Base-by-base conservation (phyloP, 2,888 invertebrate species). In the Drosophila ezoana region DNA sequence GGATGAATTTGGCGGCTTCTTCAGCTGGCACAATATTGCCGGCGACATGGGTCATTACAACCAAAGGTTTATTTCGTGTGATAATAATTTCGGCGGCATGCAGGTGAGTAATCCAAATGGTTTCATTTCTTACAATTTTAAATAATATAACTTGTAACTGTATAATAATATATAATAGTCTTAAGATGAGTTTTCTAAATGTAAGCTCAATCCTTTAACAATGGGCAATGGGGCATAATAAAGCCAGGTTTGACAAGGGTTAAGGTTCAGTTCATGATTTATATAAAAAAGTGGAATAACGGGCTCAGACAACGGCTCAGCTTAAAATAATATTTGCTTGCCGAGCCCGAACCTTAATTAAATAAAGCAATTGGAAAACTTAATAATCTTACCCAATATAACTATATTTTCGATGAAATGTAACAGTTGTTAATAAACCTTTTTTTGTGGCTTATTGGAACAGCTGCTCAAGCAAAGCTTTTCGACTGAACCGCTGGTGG, bases 31-130 rank as follows among this genome's bases (percentile, higher is more conserved):
- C 23, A 72, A 64, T 51, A 28, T 67, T 4, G 53, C 60, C 49
- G 33, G 59, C 52, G 68, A 64, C 16, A 43, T 73, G 48, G 70
- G 54, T 53, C 77, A 56, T 57, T 77, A 76, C 69, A 88, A 89
- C 82, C 88, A 90, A 89, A 89, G 86, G 81, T 81, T 81, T 70
- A 78, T 84, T 79, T 82, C 80, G 73, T 89, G 89, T 90, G 90
- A 90, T 87, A 90, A 90, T 86, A 88, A 82, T 81, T 79, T 79
- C 61, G 81, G 83, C 76, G 81, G 76, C 66, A 72, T 82, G 53
- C 83, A 86, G 77, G 90, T 90, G 33, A 80, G 77, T 74, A 1
- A 28, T 28, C 8, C 2, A 23, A 18, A 11, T n/a, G 33, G 8
- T 23, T 23, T 23, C 6, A 23, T 5, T 6, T 23, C 5, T 23